Evolutionary conservation across 2,113 vertebrate genomes (phyloP).

Genomic region (Piaya cayana): DNA sequence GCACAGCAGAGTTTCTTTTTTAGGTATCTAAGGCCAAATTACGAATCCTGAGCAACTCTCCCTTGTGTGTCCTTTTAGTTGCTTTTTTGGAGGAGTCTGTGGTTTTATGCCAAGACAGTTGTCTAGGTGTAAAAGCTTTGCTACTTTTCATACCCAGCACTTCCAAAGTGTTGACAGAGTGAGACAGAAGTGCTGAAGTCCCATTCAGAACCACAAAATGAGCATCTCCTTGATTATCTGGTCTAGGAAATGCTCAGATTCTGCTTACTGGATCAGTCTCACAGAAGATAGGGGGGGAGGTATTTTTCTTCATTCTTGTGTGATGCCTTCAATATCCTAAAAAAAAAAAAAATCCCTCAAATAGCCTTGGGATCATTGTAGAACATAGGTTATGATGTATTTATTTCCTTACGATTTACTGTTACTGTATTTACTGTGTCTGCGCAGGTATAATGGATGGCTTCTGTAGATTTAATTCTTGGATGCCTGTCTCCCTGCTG

Average conservation of each 20-base stretch:
- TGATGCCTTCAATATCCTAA: background rate
- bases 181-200: background rate
- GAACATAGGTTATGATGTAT: background rate
- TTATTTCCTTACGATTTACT: background rate
- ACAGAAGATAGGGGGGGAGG: background rate
- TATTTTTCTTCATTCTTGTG: background rate
- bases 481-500: background rate
- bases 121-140: constrained; percentile 43
- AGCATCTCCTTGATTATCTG: background rate
- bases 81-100: background rate
- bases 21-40: background rate
- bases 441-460: background rate
- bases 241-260: background rate
- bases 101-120: background rate
- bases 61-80: background rate
- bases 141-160: background rate
- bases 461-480: background rate
- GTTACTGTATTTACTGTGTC: background rate
- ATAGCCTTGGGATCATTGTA: background rate
- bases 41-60: background rate
- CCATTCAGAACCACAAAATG: constrained; percentile 15
- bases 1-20: background rate
- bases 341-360: background rate
- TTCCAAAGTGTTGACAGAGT: constrained; percentile 28
- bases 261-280: background rate